Evolutionary conservation across 2,888 invertebrate genomes (phyloP), one percentile per base, ranked within the genome.

Genomic region (Schizotus pectinicornis): DNA sequence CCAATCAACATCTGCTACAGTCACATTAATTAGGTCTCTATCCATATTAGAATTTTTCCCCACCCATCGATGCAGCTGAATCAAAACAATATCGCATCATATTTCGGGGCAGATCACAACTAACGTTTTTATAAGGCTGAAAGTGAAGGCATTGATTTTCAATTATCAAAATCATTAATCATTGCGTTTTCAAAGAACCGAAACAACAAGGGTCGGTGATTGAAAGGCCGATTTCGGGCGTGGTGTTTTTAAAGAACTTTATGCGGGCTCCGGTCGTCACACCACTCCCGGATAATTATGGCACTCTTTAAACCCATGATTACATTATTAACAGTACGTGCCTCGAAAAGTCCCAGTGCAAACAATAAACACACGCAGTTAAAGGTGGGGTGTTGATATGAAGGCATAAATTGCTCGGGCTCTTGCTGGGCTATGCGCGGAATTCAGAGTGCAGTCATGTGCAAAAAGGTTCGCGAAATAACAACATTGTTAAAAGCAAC

Each of bases 101-200:
- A 37, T 13, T 22, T 31, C 9, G 5, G 5, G n/a, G 5, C 22
- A 3, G 22, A 22, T 22, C 22, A 3, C 2, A 35, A 35, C 41
- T 45, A 48, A 46, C 45, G 12, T 53, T 45, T 38, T 37, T 45
- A 36, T 53, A 52, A 37, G 7, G 32, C 46, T 50, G 45, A 22
- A 49, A 52, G 35, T 36, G 47, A 52, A 48, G 37, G 31, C 49
- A 58, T 58, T 53, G 53, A 58, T 58, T 58, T 58, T 53, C 48
- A 58, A 58, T 58, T 58, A 58, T 33, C 33, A 33, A 22, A 53
- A 48, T 49, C 53, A 58, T 58, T 58, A 58, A 58, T 58, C 58
- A 58, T 45, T 32, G 9, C 37, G 33, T 11, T 37, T 42, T 36
- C 46, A 52, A 51, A 52, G 52, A 47, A 41, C 22, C 35, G 41